Conservation (phyloP, 2,888 invertebrate species). For the Parelbella ahira region DNA sequence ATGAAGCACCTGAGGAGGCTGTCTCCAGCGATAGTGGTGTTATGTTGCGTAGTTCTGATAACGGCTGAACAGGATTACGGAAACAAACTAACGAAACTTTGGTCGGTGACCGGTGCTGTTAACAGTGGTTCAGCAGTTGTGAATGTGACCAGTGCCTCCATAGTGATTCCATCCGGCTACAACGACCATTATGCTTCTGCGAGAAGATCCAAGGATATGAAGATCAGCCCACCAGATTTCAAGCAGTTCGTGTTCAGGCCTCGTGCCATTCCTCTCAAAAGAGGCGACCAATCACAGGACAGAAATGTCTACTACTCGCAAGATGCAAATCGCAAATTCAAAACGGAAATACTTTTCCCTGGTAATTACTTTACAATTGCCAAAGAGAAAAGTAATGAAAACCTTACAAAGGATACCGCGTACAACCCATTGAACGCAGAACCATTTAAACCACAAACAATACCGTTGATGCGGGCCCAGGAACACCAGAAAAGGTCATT, state of each 20-base stretch:
- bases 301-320: constrained; percentile 56
- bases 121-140: constrained; percentile 55
- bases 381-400: constrained; percentile 65
- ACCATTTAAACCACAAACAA: constrained; percentile 55
- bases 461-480: constrained; percentile 60
- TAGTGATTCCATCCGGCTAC: constrained; percentile 55
- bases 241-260: constrained; percentile 60
- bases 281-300: constrained; percentile 45
- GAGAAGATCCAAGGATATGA: constrained; percentile 40
- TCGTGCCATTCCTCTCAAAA: constrained; percentile 53
- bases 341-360: constrained; percentile 66
- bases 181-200: constrained; percentile 30
- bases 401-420: constrained; percentile 35
- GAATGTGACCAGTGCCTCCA: constrained; percentile 62
- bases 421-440: constrained; percentile 37
- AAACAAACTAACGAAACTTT: constrained; percentile 58
- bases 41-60: constrained; percentile 47
- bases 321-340: constrained; percentile 43
- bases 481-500: constrained; percentile 58
- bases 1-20: constrained; percentile 48
- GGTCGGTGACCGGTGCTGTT: constrained; percentile 52
- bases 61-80: constrained; percentile 51
- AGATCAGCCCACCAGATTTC: constrained; percentile 36
- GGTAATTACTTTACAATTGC: constrained; percentile 74
- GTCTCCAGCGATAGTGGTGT: constrained; percentile 53